Conservation (phyloP, 1,140 invertebrate species). For the Stegodyphus dumicola region DNA sequence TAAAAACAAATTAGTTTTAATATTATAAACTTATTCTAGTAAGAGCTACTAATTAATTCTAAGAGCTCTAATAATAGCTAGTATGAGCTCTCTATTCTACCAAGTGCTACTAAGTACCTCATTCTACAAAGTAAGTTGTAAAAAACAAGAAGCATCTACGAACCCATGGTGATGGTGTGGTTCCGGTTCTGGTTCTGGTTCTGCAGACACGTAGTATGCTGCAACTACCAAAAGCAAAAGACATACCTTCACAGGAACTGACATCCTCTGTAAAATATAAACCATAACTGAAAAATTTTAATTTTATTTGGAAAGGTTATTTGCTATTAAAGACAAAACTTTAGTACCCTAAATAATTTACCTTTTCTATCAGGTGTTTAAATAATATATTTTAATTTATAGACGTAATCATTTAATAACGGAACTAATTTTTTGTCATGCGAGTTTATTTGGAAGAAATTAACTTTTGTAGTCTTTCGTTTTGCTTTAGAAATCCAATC, state of each 20-base stretch:
- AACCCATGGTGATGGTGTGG: conserved; percentile 5
- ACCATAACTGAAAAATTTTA: background rate
- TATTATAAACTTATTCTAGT: background rate
- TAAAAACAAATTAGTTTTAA: background rate
- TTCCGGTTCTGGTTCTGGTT: conserved; percentile 41
- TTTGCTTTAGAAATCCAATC: no score
- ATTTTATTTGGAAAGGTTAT: background rate
- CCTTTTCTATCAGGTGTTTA: no score
- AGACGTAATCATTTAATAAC: no score
- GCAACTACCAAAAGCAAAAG: conserved; percentile 51
- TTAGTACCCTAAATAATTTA: background rate
- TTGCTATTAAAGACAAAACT: background rate
- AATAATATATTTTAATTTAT: no score
- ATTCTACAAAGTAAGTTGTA: no score
- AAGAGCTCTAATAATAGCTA: no score
- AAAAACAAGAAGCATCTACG: background rate
- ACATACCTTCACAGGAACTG: conserved; percentile 43
- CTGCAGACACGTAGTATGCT: conserved; percentile 49
- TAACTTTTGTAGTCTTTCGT: no score
- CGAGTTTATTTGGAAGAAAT: no score
- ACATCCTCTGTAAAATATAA: conserved; percentile 27
- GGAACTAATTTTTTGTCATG: no score
- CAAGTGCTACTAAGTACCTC: no score
- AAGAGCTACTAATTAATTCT: background rate
- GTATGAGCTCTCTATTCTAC: no score